phyloP scores from a whole-genome alignment of 2,797 vertebrate species.

The Diglossa cyanea region DNA sequence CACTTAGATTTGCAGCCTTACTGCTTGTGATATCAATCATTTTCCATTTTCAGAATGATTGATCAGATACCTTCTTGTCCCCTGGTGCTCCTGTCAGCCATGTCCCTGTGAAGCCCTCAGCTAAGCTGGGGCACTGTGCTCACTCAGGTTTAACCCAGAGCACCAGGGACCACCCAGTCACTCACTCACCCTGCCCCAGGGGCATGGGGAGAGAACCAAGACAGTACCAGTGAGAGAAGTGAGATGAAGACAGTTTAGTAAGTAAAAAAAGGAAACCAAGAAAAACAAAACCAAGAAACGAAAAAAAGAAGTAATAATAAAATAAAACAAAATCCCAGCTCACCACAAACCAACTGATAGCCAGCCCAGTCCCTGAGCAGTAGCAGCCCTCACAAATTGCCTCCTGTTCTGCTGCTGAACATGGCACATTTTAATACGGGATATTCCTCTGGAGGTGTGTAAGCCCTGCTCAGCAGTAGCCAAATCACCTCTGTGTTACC shows the following conservation, averaged over 20 bases:
- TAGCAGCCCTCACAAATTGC: background rate
- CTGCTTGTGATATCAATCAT: background rate
- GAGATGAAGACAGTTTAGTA: background rate
- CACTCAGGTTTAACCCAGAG: background rate
- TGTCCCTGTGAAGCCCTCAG: background rate
- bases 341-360: too few species aligned
- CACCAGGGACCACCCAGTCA: background rate
- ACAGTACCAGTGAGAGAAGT: background rate
- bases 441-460: background rate
- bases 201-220: background rate
- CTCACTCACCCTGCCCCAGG: background rate
- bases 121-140: background rate
- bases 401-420: background rate
- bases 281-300: background rate
- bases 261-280: background rate
- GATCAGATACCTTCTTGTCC: background rate
- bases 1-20: background rate
- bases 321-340: fast-evolving
- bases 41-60: background rate
- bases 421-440: fast-evolving
- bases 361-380: background rate
- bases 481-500: background rate
- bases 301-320: background rate
- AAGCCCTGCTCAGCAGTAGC: background rate
- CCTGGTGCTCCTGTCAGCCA: background rate